Evolutionary conservation across 1,140 invertebrate genomes (phyloP).

Genomic region (Caenorhabditis latens): DNA sequence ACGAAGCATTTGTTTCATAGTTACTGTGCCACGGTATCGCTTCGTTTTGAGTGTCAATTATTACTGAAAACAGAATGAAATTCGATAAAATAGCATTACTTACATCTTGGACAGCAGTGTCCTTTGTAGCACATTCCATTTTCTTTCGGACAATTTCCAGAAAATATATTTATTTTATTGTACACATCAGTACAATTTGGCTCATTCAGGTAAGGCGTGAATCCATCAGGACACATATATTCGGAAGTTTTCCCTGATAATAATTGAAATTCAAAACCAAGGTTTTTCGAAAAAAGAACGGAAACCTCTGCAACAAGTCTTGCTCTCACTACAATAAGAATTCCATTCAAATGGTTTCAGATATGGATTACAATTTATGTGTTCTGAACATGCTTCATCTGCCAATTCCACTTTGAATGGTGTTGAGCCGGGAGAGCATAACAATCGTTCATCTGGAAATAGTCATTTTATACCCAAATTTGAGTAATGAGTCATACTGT

Average conservation of each 20-base stretch:
- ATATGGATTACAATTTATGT: background rate
- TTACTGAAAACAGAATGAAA: background rate
- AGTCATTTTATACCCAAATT: too few species aligned
- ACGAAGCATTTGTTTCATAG: background rate
- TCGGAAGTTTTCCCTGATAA: background rate
- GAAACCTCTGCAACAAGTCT: background rate
- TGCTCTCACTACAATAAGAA: background rate
- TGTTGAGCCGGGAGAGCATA: background rate
- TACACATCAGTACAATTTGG: background rate
- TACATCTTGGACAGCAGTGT: slow-evolving; percentile 6
- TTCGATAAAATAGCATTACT: background rate
- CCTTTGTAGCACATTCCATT: slow-evolving; percentile 33
- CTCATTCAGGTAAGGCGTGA: background rate
- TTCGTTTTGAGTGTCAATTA: background rate
- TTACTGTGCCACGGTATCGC: background rate
- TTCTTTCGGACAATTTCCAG: background rate
- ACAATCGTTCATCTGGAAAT: too few species aligned
- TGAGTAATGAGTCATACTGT: background rate
- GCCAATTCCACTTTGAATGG: background rate
- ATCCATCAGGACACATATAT: background rate
- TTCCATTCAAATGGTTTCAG: background rate
- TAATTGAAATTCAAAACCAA: background rate
- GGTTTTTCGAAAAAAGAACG: background rate
- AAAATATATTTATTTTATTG: background rate
- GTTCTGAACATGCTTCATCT: background rate